Base-by-base conservation (phyloP, 2,113 vertebrate species). In the Natator depressus region DNA sequence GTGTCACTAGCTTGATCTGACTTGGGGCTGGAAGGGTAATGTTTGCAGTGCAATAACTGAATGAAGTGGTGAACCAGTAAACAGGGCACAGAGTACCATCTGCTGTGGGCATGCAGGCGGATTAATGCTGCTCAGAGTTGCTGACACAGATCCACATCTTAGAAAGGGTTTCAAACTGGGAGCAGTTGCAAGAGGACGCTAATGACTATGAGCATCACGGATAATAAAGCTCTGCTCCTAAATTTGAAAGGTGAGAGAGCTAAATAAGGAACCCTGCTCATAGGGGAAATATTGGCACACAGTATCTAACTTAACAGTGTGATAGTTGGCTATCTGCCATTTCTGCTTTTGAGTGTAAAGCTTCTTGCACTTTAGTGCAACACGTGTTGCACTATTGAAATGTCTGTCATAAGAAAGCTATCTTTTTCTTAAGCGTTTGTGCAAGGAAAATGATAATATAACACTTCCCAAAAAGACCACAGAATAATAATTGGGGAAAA, bases 61-160 rank as follows among this genome's bases (percentile, higher is more conserved):
- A 4, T 81, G 42, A 80, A 54, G 82, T 6, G 46, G 50, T n/a
- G 89, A 87, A 2, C 10, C 62, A 17, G 49, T 0, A 1, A 90
- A 81, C 51, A 89, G 78, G 57, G 22, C 27, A 55, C 51, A 42
- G 89, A 50, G 83, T 1, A 22, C 31, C 0, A 27, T 65, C 50
- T 87, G 90, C 88, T 46, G 17, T 0, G 1, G 82, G 91, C 91
- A 38, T 14, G 72, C 81, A 29, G 78, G 55, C 57, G 89, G 82
- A 87, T 97, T 95, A 89, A 93, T 95, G 89, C 95, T 85, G 90
- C 93, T 89, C 50, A 29, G 85, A 72, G 91, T 83, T 35, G 80
- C 93, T 94, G 93, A 85, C 92, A 79, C 87, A 94, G 87, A 92
- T 95, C 80, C 38, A 2, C 82, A 20, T 87, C 89, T 95, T 51